Base-by-base conservation (phyloP, 1,140 invertebrate species). In the Leptopilina boulardi region DNA sequence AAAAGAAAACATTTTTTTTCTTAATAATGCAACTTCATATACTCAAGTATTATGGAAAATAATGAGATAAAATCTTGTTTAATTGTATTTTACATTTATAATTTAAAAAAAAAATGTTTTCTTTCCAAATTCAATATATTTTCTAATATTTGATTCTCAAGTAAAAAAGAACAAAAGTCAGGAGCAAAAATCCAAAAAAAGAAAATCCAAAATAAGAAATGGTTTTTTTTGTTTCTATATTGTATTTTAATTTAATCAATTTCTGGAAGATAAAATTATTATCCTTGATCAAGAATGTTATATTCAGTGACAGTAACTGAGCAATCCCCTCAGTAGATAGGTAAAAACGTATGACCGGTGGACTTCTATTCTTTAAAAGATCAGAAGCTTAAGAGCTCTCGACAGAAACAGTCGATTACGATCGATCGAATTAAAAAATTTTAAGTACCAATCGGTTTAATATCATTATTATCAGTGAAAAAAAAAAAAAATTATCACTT, bases 181-280 rank as follows among this genome's bases (percentile, higher is more conserved):
- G 18, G 18, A 51, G n/a, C 47, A 42, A 2, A 4, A 8, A 42
- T 13, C 1, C 4, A 42, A 4, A 42, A n/a, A n/a, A n/a, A n/a
- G n/a, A n/a, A n/a, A n/a, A n/a, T n/a, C 47, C 47, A 15, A 51
- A 51, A 51, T n/a, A 51, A 51, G 3, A n/a, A n/a, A n/a, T n/a
- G n/a, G n/a, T 5, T 51, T 2, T 15, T 18, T 51, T 5, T 8
- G 47, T 18, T 51, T 51, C 47, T 51, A 18, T 18, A 51, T 51
- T 51, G 47, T 18, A 51, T 51, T 51, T 38, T 8, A 51, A 51
- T 51, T 51, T 51, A 51, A 51, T 51, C 47, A 51, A 51, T 51
- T 51, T 51, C 47, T 51, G n/a, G 15, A 66, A 66, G 59, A 66
- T 66, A 66, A 66, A 66, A 66, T 66, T 30, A 66, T 66, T 66